phyloP scores from a whole-genome alignment of 2,888 invertebrate species.

The Morpho achilles region DNA sequence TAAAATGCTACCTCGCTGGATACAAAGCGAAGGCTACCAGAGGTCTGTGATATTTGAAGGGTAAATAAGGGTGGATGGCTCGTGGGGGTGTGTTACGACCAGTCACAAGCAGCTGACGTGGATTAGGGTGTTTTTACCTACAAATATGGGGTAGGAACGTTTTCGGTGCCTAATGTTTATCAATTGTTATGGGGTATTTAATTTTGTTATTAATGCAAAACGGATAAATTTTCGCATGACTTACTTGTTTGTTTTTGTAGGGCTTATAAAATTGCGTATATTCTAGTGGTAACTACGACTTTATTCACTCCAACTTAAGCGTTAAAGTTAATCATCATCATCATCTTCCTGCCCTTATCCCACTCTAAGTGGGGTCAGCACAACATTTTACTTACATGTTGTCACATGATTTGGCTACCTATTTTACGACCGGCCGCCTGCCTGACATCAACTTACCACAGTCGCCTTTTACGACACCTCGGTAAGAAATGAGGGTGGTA shows the following conservation, averaged over 20 bases:
- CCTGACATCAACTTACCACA: no score
- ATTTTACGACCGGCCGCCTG: no score
- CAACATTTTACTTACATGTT: no score
- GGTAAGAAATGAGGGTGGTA: no score
- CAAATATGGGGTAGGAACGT: conserved; percentile 48
- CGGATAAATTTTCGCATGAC: conserved; percentile 19
- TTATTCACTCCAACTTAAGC: no score
- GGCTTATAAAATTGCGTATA: neutral
- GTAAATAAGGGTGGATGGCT: conserved; percentile 45
- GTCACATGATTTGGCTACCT: no score
- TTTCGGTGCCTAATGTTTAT: conserved; percentile 36
- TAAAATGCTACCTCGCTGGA: conserved; percentile 40
- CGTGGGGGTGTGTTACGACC: conserved; percentile 48
- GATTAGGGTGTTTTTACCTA: conserved; percentile 75
- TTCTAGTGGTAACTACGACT: no score
- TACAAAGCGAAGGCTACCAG: conserved; percentile 32
- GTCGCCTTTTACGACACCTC: no score
- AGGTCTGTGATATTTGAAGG: conserved; percentile 49
- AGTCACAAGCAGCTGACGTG: conserved; percentile 76
- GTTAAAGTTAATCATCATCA: no score
- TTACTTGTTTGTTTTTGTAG: conserved; percentile 11
- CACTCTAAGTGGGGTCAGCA: no score
- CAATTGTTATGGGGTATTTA: conserved; percentile 30
- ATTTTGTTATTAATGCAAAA: conserved; percentile 28
- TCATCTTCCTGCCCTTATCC: no score